A percentile compares a stretch with the other conserved stretches of the same genome.
These are phyloP conservation scores for Chymomyza procnemis DNA, from an alignment of 2,888 invertebrate genomes.

Conservation along the genomic window DNA sequence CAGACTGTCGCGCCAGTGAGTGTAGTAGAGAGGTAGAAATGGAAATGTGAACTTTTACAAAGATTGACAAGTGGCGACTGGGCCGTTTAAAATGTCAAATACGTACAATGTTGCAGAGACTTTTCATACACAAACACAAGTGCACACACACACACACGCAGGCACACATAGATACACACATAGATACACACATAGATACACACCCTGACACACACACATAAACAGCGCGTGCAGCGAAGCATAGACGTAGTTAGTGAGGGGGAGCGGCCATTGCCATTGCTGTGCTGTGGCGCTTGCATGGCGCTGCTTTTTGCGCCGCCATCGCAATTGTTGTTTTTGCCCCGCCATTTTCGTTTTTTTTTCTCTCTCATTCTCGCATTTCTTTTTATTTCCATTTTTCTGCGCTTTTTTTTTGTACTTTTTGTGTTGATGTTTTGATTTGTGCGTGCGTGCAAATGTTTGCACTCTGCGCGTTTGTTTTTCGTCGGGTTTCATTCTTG, in stretches of 20 bases:
- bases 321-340: slow-evolving; percentile 35
- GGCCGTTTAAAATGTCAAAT: slow-evolving; percentile 71
- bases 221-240: not conserved
- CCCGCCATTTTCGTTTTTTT: not conserved
- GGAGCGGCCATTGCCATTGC: not conserved
- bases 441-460: slow-evolving; percentile 70
- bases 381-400: slow-evolving; percentile 7
- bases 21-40: slow-evolving; percentile 52
- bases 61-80: slow-evolving; percentile 72
- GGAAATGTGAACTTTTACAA: slow-evolving; percentile 68
- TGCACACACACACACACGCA: slow-evolving; percentile 39
- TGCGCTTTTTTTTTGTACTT: too few relatives aligned
- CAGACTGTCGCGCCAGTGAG: slow-evolving; percentile 9
- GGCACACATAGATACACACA: slow-evolving; percentile 6
- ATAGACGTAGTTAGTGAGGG: not conserved
- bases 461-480: slow-evolving; percentile 62
- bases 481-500: slow-evolving; percentile 31
- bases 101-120: slow-evolving; percentile 66
- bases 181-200: slow-evolving; percentile 21
- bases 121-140: slow-evolving; percentile 52
- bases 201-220: slow-evolving; percentile 36
- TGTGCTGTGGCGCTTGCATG: slow-evolving; percentile 27
- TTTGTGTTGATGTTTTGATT: slow-evolving; percentile 68
- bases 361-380: not conserved
- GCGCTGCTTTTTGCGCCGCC: slow-evolving; percentile 44